Base-by-base conservation (phyloP, 2,888 invertebrate species). In the Netelia virgata region DNA sequence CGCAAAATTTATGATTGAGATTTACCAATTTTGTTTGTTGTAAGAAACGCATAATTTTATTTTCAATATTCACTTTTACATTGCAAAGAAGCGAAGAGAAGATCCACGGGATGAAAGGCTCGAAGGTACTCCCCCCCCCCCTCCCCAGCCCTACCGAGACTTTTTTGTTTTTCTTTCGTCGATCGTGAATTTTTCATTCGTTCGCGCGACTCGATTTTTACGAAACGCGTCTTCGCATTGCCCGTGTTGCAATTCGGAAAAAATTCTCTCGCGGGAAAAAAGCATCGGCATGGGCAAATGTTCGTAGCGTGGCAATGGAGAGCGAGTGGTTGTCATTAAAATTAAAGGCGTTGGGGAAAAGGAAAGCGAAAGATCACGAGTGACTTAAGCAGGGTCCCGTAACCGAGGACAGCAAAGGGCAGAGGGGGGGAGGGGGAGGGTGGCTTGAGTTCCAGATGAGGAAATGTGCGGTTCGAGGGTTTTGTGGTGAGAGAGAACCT, bases 271-370 rank as follows among this genome's bases (percentile, higher is more conserved):
- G 53, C n/a, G 53, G 14, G 14, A 14, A n/a, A 53, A 53, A 53
- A 53, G 53, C 53, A n/a, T 53, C 53, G 16, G 53, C 2, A 16
- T 5, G 14, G 3, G 53, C 36, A 3, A 36, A 6, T 53, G 14
- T 53, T 18, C 18, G n/a, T n/a, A n/a, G n/a, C n/a, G 57, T 57
- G n/a, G 57, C 8, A 57, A 3, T 2, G 11, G 14, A 36, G 28
- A 10, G 3, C 23, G 23, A 28, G 14, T 14, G 20, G 28, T 41
- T 66, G 57, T 73, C 50, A 74, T 80, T 73, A 74, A 80, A 80
- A 80, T 50, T 68, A 59, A 68, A 73, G 66, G 36, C 69, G 63
- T 61, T 18, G 63, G 41, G 20, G 41, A 47, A 50, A 68, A 64
- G 73, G 23, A 76, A 63, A 55, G 43, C 53, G 53, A n/a, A 18